Percentiles rank a stretch among this genome's conserved stretches.
These are phyloP conservation scores for Dryoscopus gambensis DNA, from an alignment of 2,113 vertebrate genomes.

Conservation along the genomic window DNA sequence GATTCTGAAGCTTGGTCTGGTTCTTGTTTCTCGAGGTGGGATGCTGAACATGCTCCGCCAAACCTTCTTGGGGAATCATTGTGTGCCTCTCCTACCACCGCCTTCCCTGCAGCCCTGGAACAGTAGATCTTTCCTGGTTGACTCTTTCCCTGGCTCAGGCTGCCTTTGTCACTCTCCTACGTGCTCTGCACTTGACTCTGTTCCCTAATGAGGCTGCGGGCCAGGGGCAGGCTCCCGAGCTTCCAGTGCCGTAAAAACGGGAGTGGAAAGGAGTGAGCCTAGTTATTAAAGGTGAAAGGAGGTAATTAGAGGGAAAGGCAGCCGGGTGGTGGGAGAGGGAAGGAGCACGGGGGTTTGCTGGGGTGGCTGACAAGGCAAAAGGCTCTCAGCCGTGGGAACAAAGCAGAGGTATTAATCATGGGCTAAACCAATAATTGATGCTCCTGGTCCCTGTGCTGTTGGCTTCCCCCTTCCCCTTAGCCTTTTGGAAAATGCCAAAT, in stretches of 20 bases:
- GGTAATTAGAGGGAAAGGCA: conserved; percentile 38
- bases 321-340: neutral
- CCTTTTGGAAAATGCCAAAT: neutral
- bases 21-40: neutral
- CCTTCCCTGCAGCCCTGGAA: neutral
- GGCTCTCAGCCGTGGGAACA: neutral
- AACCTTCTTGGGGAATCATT: neutral
- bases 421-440: conserved; percentile 45
- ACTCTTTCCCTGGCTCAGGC: neutral
- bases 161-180: neutral
- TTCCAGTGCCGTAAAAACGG: neutral
- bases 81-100: neutral
- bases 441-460: neutral
- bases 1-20: neutral
- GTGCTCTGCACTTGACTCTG: neutral
- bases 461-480: neutral
- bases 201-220: neutral
- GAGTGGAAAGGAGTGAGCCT: neutral
- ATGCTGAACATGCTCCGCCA: neutral
- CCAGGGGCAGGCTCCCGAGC: accelerated
- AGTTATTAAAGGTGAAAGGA: conserved; percentile 49
- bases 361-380: conserved; percentile 31
- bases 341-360: neutral
- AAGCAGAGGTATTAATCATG: neutral
- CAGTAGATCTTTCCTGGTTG: neutral